Percentiles rank a stretch among this genome's conserved stretches.
Conservation (phyloP, 2,888 invertebrate genomes). For the Baccha elongata region DNA sequence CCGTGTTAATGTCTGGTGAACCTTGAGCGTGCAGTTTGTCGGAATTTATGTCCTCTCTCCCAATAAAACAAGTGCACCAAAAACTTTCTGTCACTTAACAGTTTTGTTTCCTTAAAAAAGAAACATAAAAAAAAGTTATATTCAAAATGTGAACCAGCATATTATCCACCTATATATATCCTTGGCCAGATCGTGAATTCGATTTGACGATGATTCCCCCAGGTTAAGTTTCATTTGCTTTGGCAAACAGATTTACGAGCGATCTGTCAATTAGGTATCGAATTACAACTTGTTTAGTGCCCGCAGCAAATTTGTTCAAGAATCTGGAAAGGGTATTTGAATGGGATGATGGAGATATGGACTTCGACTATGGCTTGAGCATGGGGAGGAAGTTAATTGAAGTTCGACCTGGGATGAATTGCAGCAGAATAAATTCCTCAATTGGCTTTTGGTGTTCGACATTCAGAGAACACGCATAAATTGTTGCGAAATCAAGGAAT, state of each 20-base stretch:
- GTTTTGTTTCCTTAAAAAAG: constrained; percentile 37
- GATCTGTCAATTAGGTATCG: constrained; percentile 82
- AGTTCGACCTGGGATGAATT: constrained; percentile 64
- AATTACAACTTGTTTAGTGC: constrained; percentile 82
- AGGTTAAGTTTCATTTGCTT: constrained; percentile 69
- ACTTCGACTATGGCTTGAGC: neutral
- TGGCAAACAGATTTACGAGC: constrained; percentile 81
- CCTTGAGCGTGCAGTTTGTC: constrained; percentile 30
- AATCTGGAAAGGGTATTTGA: constrained; percentile 50
- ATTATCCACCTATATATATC: constrained; percentile 10
- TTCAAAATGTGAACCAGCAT: constrained; percentile 45
- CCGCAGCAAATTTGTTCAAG: constrained; percentile 66
- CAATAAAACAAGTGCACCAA: constrained; percentile 69
- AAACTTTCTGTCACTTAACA: constrained; percentile 69
- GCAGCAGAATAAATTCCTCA: constrained; percentile 65
- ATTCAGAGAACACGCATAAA: constrained; percentile 54
- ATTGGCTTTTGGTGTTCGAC: constrained; percentile 61
- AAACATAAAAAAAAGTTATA: neutral
- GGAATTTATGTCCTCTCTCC: constrained; percentile 61
- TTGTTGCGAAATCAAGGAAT: constrained; percentile 15
- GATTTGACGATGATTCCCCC: constrained; percentile 72
- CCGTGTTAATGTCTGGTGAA: constrained; percentile 59
- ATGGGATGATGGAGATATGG: neutral
- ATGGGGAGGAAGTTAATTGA: constrained; percentile 78
- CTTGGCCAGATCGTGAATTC: constrained; percentile 64